Conservation (phyloP, 2,888 invertebrate genomes). For the Dromius quadrimaculatus region DNA sequence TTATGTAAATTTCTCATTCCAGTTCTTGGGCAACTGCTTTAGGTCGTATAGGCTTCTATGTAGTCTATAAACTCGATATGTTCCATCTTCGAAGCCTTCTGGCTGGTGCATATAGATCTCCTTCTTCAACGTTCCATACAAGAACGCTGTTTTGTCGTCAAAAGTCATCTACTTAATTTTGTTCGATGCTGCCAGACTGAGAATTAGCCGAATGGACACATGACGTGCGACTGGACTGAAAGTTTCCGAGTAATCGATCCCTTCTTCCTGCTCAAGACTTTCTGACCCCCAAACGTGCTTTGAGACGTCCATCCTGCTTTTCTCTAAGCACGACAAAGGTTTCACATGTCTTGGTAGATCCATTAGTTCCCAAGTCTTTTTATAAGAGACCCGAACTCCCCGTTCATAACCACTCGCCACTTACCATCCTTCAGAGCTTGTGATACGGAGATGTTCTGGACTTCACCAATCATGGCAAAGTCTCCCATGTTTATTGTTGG, state of each 20-base stretch:
- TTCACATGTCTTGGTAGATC: slow-evolving; percentile 54
- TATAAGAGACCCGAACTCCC: slow-evolving; percentile 55
- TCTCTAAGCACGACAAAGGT: slow-evolving; percentile 55
- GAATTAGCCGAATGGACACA: slow-evolving; percentile 55
- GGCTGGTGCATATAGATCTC: slow-evolving; percentile 54
- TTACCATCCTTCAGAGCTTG: slow-evolving; percentile 56
- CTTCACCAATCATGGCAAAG: no score
- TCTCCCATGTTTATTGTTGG: no score
- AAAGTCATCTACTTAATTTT: slow-evolving; percentile 36
- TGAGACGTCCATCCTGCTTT: slow-evolving; percentile 49
- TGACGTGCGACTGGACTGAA: slow-evolving; percentile 58
- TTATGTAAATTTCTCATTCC: slow-evolving; percentile 54
- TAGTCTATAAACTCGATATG: slow-evolving; percentile 1
- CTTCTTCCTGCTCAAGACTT: slow-evolving; percentile 57
- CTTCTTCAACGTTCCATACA: neutral
- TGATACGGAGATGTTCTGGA: no score
- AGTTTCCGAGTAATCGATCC: slow-evolving; percentile 58
- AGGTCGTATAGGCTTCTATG: slow-evolving; percentile 24
- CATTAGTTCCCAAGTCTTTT: slow-evolving; percentile 57
- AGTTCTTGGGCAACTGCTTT: slow-evolving; percentile 36
- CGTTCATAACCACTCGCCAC: slow-evolving; percentile 55
- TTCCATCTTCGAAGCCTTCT: neutral
- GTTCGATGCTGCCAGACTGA: slow-evolving; percentile 54
- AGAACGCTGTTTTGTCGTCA: slow-evolving; percentile 39
- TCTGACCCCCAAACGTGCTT: slow-evolving; percentile 56